These are phyloP conservation scores for Atherix ibis DNA, from an alignment of 2,888 invertebrate genomes.

Conservation along the genomic window DNA sequence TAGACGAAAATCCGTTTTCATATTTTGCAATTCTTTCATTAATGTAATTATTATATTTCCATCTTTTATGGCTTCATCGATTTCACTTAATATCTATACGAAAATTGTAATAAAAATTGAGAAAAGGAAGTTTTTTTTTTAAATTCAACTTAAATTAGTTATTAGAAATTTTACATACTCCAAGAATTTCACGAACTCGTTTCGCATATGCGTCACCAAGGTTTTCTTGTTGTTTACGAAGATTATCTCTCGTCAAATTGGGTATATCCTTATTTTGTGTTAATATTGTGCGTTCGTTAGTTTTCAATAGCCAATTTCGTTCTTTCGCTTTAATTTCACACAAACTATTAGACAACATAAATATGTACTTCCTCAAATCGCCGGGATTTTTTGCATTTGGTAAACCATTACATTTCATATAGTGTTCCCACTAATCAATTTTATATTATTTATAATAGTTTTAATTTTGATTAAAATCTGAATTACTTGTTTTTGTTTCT, in stretches of 20 bases:
- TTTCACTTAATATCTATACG: slow-evolving; percentile 25
- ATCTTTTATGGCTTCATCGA: slow-evolving; percentile 23
- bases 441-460: too few relatives aligned
- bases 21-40: slow-evolving; percentile 20
- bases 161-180: too few relatives aligned
- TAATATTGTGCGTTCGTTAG: slow-evolving; percentile 28
- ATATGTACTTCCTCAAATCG: slow-evolving; percentile 30
- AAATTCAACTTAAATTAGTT: too few relatives aligned
- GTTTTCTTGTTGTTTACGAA: slow-evolving; percentile 25
- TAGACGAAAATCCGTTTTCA: slow-evolving; percentile 27
- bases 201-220: slow-evolving; percentile 29
- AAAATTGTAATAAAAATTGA: slow-evolving; percentile 2
- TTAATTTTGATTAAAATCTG: too few relatives aligned
- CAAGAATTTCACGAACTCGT: slow-evolving; percentile 26
- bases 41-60: slow-evolving; percentile 17
- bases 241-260: slow-evolving; percentile 22
- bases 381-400: slow-evolving; percentile 29
- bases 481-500: too few relatives aligned
- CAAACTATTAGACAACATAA: slow-evolving; percentile 27
- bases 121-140: background rate
- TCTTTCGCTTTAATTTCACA: slow-evolving; percentile 19
- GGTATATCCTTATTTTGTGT: slow-evolving; percentile 26
- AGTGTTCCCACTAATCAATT: slow-evolving; percentile 30
- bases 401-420: slow-evolving; percentile 32
- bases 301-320: slow-evolving; percentile 29